phyloP scores from a whole-genome alignment of 2,113 vertebrate species.

The Istiophorus platypterus region DNA sequence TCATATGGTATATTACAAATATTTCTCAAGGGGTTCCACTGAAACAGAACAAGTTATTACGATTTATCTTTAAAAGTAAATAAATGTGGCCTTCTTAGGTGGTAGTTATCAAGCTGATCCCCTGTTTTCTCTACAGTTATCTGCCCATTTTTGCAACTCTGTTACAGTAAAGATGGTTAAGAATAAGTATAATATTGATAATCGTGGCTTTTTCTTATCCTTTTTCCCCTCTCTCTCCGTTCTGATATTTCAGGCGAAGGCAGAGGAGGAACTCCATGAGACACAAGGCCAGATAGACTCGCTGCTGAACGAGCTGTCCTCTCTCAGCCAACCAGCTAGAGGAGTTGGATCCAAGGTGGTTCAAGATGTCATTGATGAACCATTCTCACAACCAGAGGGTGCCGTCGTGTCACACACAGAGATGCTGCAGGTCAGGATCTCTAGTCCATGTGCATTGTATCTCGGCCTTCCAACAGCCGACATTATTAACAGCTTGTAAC shows the following conservation, averaged over 20 bases:
- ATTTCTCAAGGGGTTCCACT: neutral
- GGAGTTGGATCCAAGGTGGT: neutral
- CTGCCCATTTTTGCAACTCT: neutral
- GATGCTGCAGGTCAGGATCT: conserved; percentile 87
- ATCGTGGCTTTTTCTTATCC: neutral
- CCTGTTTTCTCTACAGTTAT: neutral
- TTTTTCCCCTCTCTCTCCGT: neutral
- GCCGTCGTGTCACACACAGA: conserved; percentile 86
- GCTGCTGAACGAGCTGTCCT: conserved; percentile 84
- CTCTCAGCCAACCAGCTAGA: conserved; percentile 63
- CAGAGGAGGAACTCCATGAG: conserved; percentile 92
- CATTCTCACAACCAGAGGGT: conserved; percentile 66
- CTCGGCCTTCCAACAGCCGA: neutral
- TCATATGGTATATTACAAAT: neutral
- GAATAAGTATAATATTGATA: no score
- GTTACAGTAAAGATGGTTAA: neutral
- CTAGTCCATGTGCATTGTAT: neutral
- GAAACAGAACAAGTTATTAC: neutral
- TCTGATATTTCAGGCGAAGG: conserved; percentile 86
- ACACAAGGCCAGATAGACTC: conserved; percentile 89
- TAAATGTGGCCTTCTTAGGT: neutral
- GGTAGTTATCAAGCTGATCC: no score
- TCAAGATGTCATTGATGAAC: conserved; percentile 47
- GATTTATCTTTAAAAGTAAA: neutral
- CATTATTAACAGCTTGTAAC: neutral